These are phyloP conservation scores for Lordiphosa fenestrarum DNA, from an alignment of 2,888 invertebrate species.

Conservation along the genomic window DNA sequence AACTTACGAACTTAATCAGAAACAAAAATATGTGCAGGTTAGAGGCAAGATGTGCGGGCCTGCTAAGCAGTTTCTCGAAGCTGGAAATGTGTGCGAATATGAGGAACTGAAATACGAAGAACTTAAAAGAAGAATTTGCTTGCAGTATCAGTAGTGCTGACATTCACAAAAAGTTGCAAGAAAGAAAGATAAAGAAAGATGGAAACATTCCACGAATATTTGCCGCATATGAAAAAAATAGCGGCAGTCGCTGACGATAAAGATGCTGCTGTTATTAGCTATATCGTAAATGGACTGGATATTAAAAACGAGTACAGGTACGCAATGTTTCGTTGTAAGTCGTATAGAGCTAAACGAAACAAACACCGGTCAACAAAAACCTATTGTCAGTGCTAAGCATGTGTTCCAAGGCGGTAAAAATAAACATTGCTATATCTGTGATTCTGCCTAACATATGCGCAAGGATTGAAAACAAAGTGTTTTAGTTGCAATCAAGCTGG, in stretches of 20 bases:
- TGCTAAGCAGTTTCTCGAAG: not conserved
- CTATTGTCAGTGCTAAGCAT: no score
- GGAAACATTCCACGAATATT: not conserved
- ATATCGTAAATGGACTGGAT: not conserved
- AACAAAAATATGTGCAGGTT: not conserved
- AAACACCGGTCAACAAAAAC: no score
- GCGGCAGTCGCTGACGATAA: not conserved
- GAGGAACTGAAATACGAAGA: not conserved
- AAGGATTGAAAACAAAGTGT: no score
- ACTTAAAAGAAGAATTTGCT: not conserved
- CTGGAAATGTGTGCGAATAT: not conserved
- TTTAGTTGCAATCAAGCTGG: no score
- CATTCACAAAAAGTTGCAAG: not conserved
- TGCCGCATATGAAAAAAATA: constrained; percentile 1
- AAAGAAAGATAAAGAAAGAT: not conserved
- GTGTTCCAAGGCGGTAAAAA: no score
- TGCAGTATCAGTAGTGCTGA: not conserved
- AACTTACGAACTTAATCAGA: not conserved
- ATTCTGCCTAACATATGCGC: no score
- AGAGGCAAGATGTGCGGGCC: constrained; percentile 1
- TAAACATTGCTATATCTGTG: no score
- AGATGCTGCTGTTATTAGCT: not conserved
- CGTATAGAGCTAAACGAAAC: not conserved
- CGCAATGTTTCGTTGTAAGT: not conserved
- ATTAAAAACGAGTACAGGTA: no score